These are phyloP conservation scores for Lottia scabra DNA, from an alignment of 2,888 invertebrate genomes.

Conservation along the genomic window DNA sequence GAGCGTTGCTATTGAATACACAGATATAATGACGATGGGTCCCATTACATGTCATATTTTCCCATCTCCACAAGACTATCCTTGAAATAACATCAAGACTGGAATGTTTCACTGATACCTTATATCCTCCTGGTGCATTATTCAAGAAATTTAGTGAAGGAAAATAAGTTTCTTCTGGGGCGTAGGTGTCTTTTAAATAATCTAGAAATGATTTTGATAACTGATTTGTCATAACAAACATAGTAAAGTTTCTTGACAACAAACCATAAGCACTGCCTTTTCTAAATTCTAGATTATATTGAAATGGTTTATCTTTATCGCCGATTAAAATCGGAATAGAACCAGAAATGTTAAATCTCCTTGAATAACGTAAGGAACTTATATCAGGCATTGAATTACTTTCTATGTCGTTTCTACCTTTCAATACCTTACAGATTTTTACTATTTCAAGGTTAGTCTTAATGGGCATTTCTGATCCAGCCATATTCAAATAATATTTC, in stretches of 20 bases:
- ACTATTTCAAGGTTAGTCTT: constrained; percentile 65
- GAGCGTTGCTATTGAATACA: constrained; percentile 45
- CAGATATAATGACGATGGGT: constrained; percentile 42
- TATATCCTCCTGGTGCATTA: constrained; percentile 52
- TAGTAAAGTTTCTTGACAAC: constrained; percentile 54
- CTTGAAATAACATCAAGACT: constrained; percentile 39
- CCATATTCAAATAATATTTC: constrained; percentile 67
- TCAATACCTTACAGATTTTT: constrained; percentile 55
- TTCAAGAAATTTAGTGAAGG: constrained; percentile 57
- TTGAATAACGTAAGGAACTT: constrained; percentile 28
- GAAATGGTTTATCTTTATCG: constrained; percentile 33
- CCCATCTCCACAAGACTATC: constrained; percentile 45
- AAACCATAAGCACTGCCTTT: constrained; percentile 63
- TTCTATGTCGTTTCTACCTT: constrained; percentile 65
- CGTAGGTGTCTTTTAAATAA: constrained; percentile 60
- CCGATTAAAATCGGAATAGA: constrained; percentile 30
- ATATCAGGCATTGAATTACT: constrained; percentile 31
- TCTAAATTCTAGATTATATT: constrained; percentile 35
- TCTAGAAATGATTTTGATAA: constrained; percentile 45
- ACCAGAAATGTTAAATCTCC: constrained; percentile 24
- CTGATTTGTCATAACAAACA: constrained; percentile 49
- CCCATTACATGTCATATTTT: constrained; percentile 32
- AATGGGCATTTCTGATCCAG: constrained; percentile 64
- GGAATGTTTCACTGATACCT: constrained; percentile 37
- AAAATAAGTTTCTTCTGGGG: constrained; percentile 66